phyloP scores from a whole-genome alignment of 2,888 invertebrate genomes.

The Apoderus coryli region DNA sequence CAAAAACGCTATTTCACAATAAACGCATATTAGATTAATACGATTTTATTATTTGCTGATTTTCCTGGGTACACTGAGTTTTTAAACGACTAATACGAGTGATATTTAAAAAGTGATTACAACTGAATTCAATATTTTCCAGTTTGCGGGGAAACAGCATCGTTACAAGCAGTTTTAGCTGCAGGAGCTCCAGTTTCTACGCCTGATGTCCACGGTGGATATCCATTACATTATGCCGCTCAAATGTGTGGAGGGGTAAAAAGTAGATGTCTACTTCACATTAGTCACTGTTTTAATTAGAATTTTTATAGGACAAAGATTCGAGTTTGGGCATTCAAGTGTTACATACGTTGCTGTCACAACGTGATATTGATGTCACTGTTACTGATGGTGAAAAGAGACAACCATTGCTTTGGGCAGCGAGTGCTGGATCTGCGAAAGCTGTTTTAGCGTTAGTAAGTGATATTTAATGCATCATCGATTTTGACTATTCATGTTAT shows the following conservation, averaged over 20 bases:
- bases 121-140: too few relatives aligned
- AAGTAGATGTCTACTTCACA: constrained; percentile 15
- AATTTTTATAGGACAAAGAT: constrained; percentile 26
- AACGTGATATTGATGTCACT: constrained; percentile 67
- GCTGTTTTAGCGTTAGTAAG: constrained; percentile 81
- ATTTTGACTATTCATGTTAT: too few relatives aligned
- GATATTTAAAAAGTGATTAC: too few relatives aligned
- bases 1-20: too few relatives aligned
- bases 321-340: constrained; percentile 59
- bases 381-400: constrained; percentile 85
- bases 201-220: constrained; percentile 88
- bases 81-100: too few relatives aligned
- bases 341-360: constrained; percentile 58
- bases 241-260: constrained; percentile 86
- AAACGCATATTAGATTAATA: too few relatives aligned
- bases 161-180: constrained; percentile 68
- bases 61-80: too few relatives aligned
- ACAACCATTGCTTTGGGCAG: constrained; percentile 93
- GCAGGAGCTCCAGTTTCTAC: constrained; percentile 78
- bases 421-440: constrained; percentile 88
- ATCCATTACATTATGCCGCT: constrained; percentile 92
- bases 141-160: constrained; percentile 91
- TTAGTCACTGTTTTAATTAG: not conserved
- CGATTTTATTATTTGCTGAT: too few relatives aligned
- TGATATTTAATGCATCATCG: too few relatives aligned